Percentiles rank a stretch among this genome's conserved stretches.
Conservation (phyloP, 2,888 invertebrate species). For the Apomyelois bistriatella region DNA sequence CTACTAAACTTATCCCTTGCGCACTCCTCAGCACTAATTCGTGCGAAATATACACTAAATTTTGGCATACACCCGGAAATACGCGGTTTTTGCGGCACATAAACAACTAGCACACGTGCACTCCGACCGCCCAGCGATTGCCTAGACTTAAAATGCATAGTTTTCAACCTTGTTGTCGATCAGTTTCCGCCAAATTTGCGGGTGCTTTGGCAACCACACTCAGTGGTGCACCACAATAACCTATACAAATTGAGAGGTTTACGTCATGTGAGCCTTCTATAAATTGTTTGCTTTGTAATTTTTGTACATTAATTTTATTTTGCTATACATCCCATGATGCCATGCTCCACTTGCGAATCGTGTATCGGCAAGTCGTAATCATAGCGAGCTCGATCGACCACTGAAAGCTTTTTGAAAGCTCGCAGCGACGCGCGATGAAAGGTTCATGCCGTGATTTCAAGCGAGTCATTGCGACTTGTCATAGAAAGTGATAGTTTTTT, state of each 20-base stretch:
- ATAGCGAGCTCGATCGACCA: slow-evolving; percentile 61
- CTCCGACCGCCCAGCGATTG: slow-evolving; percentile 70
- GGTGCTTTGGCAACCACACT: slow-evolving; percentile 65
- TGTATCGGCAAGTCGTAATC: slow-evolving; percentile 62
- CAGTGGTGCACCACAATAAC: slow-evolving; percentile 51
- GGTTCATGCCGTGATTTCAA: slow-evolving; percentile 61
- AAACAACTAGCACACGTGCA: slow-evolving; percentile 72
- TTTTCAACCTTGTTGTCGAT: slow-evolving; percentile 66
- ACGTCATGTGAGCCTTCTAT: slow-evolving; percentile 28
- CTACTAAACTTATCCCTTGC: slow-evolving; percentile 67
- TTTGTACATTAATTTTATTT: slow-evolving; percentile 5
- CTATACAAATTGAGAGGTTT: slow-evolving; percentile 47
- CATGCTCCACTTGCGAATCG: slow-evolving; percentile 31
- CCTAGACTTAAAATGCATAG: slow-evolving; percentile 73
- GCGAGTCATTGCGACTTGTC: slow-evolving; percentile 48
- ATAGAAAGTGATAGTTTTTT: slow-evolving; percentile 42
- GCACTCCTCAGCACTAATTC: slow-evolving; percentile 67
- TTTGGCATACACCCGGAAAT: slow-evolving; percentile 73
- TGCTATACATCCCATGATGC: slow-evolving; percentile 12
- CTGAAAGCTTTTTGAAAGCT: slow-evolving; percentile 77
- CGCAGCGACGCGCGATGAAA: slow-evolving; percentile 64
- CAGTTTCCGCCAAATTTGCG: slow-evolving; percentile 69
- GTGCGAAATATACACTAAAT: slow-evolving; percentile 49
- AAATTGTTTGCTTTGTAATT: background rate
- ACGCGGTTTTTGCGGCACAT: slow-evolving; percentile 73